These are phyloP conservation scores for Grammomys dolichurus DNA, from an alignment of 2,113 vertebrate species.

Conservation along the genomic window DNA sequence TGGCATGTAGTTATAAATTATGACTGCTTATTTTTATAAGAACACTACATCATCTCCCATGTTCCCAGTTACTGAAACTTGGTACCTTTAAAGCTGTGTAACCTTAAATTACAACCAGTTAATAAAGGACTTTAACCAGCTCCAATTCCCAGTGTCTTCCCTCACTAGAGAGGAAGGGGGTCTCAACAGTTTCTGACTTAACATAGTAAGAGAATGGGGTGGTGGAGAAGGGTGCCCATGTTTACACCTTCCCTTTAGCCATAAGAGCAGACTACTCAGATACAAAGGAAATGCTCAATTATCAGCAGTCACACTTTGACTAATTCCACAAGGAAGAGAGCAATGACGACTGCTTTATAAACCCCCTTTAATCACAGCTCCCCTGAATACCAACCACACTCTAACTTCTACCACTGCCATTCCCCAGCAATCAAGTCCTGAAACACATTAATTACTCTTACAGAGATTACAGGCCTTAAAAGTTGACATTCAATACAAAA, in stretches of 20 bases:
- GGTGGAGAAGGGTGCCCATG: background rate
- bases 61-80: constrained; percentile 42
- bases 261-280: background rate
- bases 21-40: constrained; percentile 42
- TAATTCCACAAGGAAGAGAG: background rate
- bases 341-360: constrained; percentile 11
- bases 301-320: background rate
- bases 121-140: constrained; percentile 27
- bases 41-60: constrained; percentile 9
- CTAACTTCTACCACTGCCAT: background rate
- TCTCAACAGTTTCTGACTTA: background rate
- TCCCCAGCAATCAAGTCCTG: background rate
- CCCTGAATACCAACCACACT: constrained; percentile 2
- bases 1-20: constrained; percentile 13
- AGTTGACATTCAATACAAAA: constrained; percentile 17
- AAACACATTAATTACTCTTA: background rate
- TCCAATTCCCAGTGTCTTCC: constrained; percentile 17
- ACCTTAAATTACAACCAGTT: constrained; percentile 51
- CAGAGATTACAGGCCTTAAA: background rate
- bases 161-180: background rate
- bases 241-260: background rate
- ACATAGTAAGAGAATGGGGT: background rate
- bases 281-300: constrained; percentile 27
- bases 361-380: constrained; percentile 3
- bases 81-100: constrained; percentile 21